These are phyloP conservation scores for Philopotamus ludificatus DNA, from an alignment of 1,140 invertebrate species.

Conservation along the genomic window DNA sequence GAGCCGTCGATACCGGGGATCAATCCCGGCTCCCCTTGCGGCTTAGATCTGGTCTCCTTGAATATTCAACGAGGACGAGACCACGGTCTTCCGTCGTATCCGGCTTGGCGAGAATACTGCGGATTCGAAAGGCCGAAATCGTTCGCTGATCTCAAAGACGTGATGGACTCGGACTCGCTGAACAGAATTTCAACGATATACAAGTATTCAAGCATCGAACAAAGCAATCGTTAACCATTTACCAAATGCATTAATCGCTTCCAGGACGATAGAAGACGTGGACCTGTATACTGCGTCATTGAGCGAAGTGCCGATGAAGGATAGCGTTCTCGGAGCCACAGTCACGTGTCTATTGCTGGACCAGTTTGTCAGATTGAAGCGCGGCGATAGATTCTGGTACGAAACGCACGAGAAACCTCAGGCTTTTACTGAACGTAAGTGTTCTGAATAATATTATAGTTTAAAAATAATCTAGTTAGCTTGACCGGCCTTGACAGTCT, in stretches of 20 bases:
- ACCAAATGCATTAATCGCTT: conserved; percentile 29
- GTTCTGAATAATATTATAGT: too few relatives aligned
- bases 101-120: conserved; percentile 73
- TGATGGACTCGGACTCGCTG: conserved; percentile 64
- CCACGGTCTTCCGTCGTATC: conserved; percentile 82
- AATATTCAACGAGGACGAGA: conserved; percentile 88
- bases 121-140: conserved; percentile 63
- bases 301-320: conserved; percentile 69
- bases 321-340: conserved; percentile 77
- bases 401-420: conserved; percentile 67
- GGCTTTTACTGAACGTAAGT: conserved; percentile 68
- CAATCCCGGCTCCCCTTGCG: conserved; percentile 55
- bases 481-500: too few relatives aligned
- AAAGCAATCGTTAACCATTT: background rate
- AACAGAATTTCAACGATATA: conserved; percentile 65
- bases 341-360: conserved; percentile 82
- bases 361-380: conserved; percentile 78
- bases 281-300: conserved; percentile 85
- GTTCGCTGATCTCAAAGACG: conserved; percentile 72
- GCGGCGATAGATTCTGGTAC: conserved; percentile 86
- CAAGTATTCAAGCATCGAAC: conserved; percentile 49
- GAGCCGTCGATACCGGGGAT: conserved; percentile 37
- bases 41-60: conserved; percentile 80
- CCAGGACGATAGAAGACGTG: conserved; percentile 74
- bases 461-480: too few relatives aligned